These are phyloP conservation scores for Pararge aegeria DNA, from an alignment of 1,140 invertebrate species.

Conservation along the genomic window DNA sequence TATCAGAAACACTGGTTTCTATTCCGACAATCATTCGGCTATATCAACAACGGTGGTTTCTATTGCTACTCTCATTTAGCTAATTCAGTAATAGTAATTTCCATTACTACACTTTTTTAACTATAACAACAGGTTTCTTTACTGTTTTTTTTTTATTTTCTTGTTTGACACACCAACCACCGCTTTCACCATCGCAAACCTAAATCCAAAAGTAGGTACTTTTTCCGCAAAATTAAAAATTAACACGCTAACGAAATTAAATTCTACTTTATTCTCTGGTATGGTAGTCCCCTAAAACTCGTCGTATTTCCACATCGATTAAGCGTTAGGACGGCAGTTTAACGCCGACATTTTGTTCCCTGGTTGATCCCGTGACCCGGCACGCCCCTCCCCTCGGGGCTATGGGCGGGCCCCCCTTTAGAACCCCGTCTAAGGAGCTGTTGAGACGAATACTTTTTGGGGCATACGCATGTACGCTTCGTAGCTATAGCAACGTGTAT, in stretches of 20 bases:
- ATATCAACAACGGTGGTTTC: no score
- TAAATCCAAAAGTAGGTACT: no score
- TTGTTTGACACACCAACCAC: no score
- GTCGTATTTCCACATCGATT: conserved; percentile 39
- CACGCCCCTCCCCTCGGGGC: conserved; percentile 47
- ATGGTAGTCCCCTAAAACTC: background rate
- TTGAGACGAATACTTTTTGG: conserved; percentile 31
- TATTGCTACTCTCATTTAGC: no score
- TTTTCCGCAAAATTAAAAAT: no score
- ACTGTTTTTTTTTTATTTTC: no score
- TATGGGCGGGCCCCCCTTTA: conserved; percentile 34
- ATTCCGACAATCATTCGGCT: no score
- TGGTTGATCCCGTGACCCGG: conserved; percentile 53
- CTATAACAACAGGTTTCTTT: no score
- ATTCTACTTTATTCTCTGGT: background rate
- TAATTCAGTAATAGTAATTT: no score
- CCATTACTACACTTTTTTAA: no score
- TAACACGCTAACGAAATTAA: background rate
- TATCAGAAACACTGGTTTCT: no score
- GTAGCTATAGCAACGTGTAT: background rate
- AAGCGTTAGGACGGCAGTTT: conserved; percentile 43
- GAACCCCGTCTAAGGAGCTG: conserved; percentile 42
- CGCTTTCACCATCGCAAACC: no score
- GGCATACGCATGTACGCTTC: conserved; percentile 3
- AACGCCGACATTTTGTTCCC: conserved; percentile 58